A percentile compares a stretch with the other conserved stretches of the same genome.
These are phyloP conservation scores for Aplysina aerophoba DNA, from an alignment of 37 sponge, comb jelly and placozoan species.

Conservation along the genomic window DNA sequence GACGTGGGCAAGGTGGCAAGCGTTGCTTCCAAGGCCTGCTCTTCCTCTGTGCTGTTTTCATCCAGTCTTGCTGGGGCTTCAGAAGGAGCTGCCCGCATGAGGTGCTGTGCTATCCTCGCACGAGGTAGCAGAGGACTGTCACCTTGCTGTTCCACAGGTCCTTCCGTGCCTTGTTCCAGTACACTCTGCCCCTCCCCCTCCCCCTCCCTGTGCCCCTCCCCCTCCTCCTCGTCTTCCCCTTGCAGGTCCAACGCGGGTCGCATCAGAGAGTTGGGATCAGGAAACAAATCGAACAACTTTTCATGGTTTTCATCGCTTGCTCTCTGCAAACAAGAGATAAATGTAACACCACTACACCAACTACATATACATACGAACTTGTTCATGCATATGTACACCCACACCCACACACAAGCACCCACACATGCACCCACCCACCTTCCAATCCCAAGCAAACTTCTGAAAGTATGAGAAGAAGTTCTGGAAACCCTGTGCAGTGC, in stretches of 20 bases:
- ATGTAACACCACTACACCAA: neutral
- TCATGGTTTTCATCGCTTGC: conserved; percentile 11
- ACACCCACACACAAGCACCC: neutral
- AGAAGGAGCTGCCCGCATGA: no score
- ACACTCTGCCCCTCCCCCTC: neutral
- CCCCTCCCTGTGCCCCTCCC: neutral
- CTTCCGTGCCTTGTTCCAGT: neutral
- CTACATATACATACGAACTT: neutral
- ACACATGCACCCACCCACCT: conserved; percentile 52
- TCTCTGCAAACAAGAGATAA: neutral
- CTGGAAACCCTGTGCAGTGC: neutral
- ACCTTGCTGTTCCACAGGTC: neutral
- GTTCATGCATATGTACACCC: neutral
- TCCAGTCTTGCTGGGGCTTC: no score
- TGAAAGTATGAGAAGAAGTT: conserved; percentile 73
- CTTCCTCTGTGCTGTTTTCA: no score
- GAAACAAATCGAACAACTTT: neutral
- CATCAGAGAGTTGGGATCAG: neutral
- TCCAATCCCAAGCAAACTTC: conserved; percentile 67
- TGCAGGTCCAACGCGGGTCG: no score
- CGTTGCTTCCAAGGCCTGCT: no score
- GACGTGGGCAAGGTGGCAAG: no score
- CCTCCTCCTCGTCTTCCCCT: neutral
- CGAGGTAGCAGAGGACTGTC: no score
- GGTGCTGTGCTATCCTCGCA: no score